Conservation (phyloP, 53 echinoderm and acorn worm species). For the Glandiceps talaboti region DNA sequence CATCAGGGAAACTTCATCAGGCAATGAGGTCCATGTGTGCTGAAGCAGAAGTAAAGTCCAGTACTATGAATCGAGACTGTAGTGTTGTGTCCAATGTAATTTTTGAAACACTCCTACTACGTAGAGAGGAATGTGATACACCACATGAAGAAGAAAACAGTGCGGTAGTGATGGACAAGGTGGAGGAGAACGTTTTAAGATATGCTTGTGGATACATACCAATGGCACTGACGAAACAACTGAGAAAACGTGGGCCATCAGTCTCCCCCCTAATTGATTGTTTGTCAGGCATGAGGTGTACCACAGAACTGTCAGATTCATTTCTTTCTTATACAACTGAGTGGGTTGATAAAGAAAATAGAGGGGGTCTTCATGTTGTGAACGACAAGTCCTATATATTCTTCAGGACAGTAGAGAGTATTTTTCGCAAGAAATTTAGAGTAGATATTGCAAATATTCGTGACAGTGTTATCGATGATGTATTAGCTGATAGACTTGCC, state of each 20-base stretch:
- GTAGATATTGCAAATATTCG: not conserved
- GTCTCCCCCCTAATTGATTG: not conserved
- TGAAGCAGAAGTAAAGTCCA: not conserved
- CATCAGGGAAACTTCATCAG: not conserved
- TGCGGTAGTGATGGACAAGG: not conserved
- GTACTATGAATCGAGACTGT: too few relatives aligned
- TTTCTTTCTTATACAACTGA: not conserved
- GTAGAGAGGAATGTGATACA: not conserved
- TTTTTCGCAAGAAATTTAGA: not conserved
- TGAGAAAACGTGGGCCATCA: not conserved
- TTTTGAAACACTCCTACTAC: not conserved
- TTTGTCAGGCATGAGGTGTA: not conserved
- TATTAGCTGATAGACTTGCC: not conserved
- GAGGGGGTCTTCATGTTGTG: not conserved
- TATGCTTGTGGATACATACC: not conserved
- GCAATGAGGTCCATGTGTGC: not conserved
- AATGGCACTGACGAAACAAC: not conserved
- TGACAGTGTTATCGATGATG: not conserved
- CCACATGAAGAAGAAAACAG: too few relatives aligned
- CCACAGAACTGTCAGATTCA: not conserved
- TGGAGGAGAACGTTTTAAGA: not conserved
- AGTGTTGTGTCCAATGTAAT: not conserved
- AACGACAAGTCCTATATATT: not conserved
- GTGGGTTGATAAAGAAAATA: not conserved
- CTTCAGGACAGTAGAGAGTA: not conserved